A percentile compares a stretch with the other conserved stretches of the same genome.
phyloP scores from a whole-genome alignment of 2,113 vertebrate genomes.

The Sclerurus mexicanus region DNA sequence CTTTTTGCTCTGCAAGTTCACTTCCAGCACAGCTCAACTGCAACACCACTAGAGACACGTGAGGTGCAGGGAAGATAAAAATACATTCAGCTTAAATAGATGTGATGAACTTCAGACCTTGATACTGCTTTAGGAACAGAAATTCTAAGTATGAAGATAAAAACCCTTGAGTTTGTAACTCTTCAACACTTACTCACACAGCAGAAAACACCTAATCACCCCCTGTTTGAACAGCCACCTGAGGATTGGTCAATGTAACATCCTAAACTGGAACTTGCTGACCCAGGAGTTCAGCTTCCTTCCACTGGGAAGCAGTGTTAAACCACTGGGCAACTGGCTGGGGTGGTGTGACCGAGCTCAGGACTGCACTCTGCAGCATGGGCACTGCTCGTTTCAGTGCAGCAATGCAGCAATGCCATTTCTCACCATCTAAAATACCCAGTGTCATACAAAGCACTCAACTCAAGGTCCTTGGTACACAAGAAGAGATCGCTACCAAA shows the following conservation, averaged over 20 bases:
- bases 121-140: not conserved
- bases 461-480: not conserved
- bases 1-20: not conserved
- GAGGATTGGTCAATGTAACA: not conserved
- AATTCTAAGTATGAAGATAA: not conserved
- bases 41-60: not conserved
- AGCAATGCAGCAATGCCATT: not conserved
- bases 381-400: not conserved
- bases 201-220: not conserved
- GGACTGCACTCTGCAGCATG: fast-evolving
- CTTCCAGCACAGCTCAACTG: not conserved
- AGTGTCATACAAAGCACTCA: not conserved
- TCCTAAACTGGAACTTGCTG: not conserved
- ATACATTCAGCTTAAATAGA: not conserved
- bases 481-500: not conserved
- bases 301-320: not conserved
- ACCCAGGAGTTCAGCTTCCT: not conserved
- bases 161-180: not conserved
- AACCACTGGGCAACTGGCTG: fast-evolving
- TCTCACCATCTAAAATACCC: not conserved
- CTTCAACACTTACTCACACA: not conserved
- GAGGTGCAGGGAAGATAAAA: not conserved
- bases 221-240: fast-evolving
- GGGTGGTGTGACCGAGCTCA: not conserved
- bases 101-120: not conserved